Percentiles rank a stretch among this genome's conserved stretches.
These are phyloP conservation scores for Notodromas monacha DNA, from an alignment of 2,888 invertebrate species.

Conservation along the genomic window DNA sequence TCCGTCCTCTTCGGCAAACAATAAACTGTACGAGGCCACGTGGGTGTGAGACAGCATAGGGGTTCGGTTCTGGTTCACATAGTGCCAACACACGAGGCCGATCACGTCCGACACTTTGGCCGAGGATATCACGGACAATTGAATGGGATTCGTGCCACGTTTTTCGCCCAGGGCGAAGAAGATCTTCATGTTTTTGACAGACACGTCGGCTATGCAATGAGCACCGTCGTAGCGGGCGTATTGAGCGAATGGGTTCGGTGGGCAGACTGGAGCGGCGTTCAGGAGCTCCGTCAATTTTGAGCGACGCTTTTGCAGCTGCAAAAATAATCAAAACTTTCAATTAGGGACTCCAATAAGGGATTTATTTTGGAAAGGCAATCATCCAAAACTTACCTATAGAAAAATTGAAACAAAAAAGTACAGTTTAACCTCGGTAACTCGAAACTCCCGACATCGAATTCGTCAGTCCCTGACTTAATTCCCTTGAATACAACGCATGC, in stretches of 20 bases:
- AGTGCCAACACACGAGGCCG: slow-evolving; percentile 47
- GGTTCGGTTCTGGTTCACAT: slow-evolving; percentile 24
- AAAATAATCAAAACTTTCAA: no score
- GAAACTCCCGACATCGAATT: no score
- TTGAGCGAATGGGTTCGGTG: slow-evolving; percentile 53
- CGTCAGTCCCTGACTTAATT: no score
- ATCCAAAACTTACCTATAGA: no score
- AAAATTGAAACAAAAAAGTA: no score
- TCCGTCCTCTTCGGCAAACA: slow-evolving; percentile 83
- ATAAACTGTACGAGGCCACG: slow-evolving; percentile 47
- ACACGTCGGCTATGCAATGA: neutral
- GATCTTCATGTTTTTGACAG: slow-evolving; percentile 15
- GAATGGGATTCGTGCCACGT: no score
- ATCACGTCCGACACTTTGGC: slow-evolving; percentile 57
- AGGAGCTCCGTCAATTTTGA: slow-evolving; percentile 42
- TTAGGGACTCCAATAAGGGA: no score
- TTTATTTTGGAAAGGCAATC: no score
- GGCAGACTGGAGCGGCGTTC: slow-evolving; percentile 35
- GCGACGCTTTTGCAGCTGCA: no score
- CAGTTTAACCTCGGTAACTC: no score
- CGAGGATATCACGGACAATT: slow-evolving; percentile 43
- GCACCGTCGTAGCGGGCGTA: slow-evolving; percentile 74
- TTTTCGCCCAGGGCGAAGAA: no score
- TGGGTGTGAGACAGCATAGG: slow-evolving; percentile 18
- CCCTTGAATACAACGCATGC: no score